Percentiles rank a stretch among this genome's conserved stretches.
These are phyloP conservation scores for Nyctalus aviator DNA, from an alignment of 2,797 vertebrate genomes.

Conservation along the genomic window DNA sequence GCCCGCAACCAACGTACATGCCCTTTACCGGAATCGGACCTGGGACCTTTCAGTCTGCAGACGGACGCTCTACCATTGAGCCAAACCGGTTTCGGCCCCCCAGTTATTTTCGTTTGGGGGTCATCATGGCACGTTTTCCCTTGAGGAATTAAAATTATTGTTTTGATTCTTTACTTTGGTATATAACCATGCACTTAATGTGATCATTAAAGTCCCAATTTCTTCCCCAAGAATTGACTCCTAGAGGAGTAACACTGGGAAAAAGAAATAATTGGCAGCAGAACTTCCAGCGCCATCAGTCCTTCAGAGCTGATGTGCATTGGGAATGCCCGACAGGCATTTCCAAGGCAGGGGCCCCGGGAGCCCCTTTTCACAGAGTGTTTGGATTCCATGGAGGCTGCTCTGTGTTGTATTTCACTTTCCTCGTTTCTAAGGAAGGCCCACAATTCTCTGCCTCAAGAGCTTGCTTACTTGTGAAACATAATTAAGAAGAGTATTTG, in stretches of 20 bases:
- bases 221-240: background rate
- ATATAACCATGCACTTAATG: background rate
- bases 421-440: background rate
- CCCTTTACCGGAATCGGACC: no score
- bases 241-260: background rate
- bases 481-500: constrained; percentile 30
- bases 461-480: constrained; percentile 59
- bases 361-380: background rate
- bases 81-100: no score
- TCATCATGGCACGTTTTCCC: constrained; percentile 21
- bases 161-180: constrained; percentile 23
- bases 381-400: constrained; percentile 4
- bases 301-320: background rate
- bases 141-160: constrained; percentile 45
- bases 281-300: background rate
- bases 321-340: background rate
- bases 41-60: no score
- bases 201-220: background rate
- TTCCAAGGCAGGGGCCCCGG: background rate
- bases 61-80: no score
- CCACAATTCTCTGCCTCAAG: background rate
- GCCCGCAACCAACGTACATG: no score
- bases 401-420: background rate
- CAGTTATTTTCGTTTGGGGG: constrained; percentile 4
- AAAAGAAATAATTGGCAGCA: constrained; percentile 19